Base-by-base conservation (phyloP, 2,113 vertebrate genomes). In the Oncorhynchus gorbuscha region DNA sequence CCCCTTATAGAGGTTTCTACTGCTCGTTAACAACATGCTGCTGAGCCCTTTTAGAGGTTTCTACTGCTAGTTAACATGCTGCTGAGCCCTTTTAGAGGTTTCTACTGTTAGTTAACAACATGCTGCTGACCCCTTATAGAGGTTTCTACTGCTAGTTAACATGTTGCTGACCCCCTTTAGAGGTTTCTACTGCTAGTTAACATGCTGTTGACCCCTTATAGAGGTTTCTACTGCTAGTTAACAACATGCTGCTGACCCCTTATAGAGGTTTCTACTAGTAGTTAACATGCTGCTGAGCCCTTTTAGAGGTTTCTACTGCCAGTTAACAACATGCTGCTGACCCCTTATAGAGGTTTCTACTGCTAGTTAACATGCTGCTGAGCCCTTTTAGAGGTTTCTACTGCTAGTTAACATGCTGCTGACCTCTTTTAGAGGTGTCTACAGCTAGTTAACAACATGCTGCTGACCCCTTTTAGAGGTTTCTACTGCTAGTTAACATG, bases 71-170 rank as follows among this genome's bases (percentile, higher is more conserved):
- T 61, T 73, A 20, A 76, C 71, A 78, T 58, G 28, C 70, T 28
- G n/a, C 6, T 28, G 55, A 39, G 61, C 16, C 20, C 76, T 85
- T 85, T 73, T 84, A 83, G 30, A 58, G 76, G 81, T 39, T 39
- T 39, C 39, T 39, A 39, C 39, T 39, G 39, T 8, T 79, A 26
- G 49, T 61, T 73, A 20, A 76, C 67, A 76, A 72, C 71, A 78
- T 58, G 28, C 70, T 28, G n/a, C 4, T 32, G 61, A 39, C 68
- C 16, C 20, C 75, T 84, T 85, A 74, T 84, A 82, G 39, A 58
- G 75, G 81, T 39, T 39, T 39, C 39, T 39, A 39, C 39, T 39
- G 39, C 39, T 5, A 39, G 35, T 9, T 39, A 39, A 39, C 39
- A 39, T 2, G 8, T 8, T 39, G 8, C 8, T 7, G 5, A 9